Percentiles rank a stretch among this genome's conserved stretches.
Evolutionary conservation across 2,113 vertebrate species (phyloP).

Genomic region (Castor canadensis): DNA sequence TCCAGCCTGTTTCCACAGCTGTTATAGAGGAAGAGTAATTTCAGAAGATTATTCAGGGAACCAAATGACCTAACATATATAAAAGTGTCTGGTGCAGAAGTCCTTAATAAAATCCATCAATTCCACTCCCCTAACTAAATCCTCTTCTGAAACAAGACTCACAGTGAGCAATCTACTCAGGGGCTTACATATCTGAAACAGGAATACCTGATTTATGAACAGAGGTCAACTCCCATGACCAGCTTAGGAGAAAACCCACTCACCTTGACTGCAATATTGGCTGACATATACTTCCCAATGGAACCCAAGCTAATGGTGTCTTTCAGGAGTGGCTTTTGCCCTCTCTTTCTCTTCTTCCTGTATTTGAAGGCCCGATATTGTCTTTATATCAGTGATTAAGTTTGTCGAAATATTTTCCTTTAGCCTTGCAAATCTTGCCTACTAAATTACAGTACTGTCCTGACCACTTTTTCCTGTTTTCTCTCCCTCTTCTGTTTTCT

Average conservation of each 20-base stretch:
- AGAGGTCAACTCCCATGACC: background rate
- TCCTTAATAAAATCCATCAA: background rate
- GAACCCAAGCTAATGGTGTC: background rate
- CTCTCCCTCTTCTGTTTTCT: background rate
- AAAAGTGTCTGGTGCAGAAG: background rate
- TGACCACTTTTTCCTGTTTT: background rate
- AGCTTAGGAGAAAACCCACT: background rate
- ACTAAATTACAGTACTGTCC: background rate
- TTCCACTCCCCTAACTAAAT: background rate
- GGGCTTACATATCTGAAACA: background rate
- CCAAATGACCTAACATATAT: background rate
- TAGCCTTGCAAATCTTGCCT: background rate
- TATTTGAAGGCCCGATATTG: background rate
- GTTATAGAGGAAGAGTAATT: background rate
- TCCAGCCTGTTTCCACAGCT: background rate
- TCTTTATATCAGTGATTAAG: background rate
- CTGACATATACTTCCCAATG: no score
- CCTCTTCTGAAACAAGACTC: background rate
- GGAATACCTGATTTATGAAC: background rate
- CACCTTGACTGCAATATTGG: background rate
- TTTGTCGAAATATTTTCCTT: constrained; percentile 8
- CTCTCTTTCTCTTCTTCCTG: background rate
- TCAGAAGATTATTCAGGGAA: background rate
- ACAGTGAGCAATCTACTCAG: background rate
- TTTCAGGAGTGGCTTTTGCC: background rate